Percentiles rank a stretch among this genome's conserved stretches.
These are phyloP conservation scores for Epinephelus fuscoguttatus DNA, from an alignment of 2,113 vertebrate genomes.

Conservation along the genomic window DNA sequence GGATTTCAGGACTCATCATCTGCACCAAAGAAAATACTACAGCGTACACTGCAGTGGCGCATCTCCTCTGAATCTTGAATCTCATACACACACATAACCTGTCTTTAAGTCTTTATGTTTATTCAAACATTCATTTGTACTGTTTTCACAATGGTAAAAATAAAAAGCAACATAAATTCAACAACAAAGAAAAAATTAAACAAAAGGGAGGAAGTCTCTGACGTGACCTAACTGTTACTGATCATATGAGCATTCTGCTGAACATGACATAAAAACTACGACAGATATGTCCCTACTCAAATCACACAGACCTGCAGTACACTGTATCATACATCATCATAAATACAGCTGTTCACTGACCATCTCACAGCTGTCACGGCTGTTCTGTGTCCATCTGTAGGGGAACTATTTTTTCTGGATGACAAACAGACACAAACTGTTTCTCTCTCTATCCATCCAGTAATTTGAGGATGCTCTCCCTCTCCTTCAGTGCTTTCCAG, in stretches of 20 bases:
- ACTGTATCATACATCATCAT: constrained; percentile 5
- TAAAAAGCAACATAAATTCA: constrained; percentile 30
- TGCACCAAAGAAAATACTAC: not conserved
- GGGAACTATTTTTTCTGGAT: not conserved
- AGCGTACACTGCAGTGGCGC: not conserved
- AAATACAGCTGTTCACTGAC: constrained; percentile 35
- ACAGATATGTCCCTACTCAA: constrained; percentile 30
- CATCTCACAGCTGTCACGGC: constrained; percentile 22
- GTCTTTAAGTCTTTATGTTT: constrained; percentile 32
- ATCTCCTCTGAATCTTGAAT: not conserved
- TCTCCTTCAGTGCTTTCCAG: constrained; percentile 96
- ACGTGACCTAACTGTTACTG: constrained; percentile 12
- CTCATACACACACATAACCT: constrained; percentile 23
- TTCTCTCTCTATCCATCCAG: constrained; percentile 87
- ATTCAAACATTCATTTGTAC: constrained; percentile 58
- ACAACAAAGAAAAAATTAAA: constrained; percentile 16
- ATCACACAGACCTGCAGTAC: constrained; percentile 28
- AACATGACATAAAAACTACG: constrained; percentile 26
- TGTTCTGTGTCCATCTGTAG: constrained; percentile 11
- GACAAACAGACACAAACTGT: constrained; percentile 9
- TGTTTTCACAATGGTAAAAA: constrained; percentile 51
- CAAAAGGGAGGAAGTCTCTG: constrained; percentile 8
- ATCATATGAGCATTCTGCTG: constrained; percentile 30
- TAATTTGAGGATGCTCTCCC: constrained; percentile 96
- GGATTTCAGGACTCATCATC: not conserved